Base-by-base conservation (phyloP, 2,888 invertebrate genomes). In the Tachina lurida region DNA sequence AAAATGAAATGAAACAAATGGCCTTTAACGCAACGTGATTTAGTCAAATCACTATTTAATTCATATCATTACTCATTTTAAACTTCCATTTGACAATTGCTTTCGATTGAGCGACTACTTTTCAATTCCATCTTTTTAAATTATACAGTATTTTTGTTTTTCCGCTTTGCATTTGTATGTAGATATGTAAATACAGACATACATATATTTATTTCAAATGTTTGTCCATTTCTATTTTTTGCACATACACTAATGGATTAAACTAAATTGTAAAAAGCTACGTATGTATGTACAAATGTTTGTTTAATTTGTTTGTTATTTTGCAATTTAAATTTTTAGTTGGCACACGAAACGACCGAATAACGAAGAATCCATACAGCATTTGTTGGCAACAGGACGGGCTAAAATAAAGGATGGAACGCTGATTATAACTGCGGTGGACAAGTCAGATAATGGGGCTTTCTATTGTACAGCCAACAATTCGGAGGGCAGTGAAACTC, bases 381-480 rank as follows among this genome's bases (percentile, higher is more conserved):
- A 93, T 75, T 91, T 93, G 87, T 73, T 92, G 54, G 90, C 90
- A 54, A 93, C 93, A 39, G 93, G 93, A 47, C 93, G 93, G 41
- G 93, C 93, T 39, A 92, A 92, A 87, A 92, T 94, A 56, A 93
- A 93, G 77, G 94, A 94, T 87, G 94, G 94, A 68, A 94, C 94
- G 19, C 90, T 94, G 81, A 93, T 94, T 87, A 93, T 94, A 88
- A 93, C 93, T 73, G 93, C 93, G 3, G 93, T 94, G 41, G 93
- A 93, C 82, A 93, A 93, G 88, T 89, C 90, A 17, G 94, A 94
- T 88, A 93, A 92, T 65, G 94, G 94, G 1, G 91, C 93, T 12
- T 94, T 94, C 89, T 93, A 93, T 88, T 94, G 94, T 89, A 94
- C 94, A 19, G 94, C 94, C 31, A 94, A 93, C 77, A 94, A 94